Conservation (phyloP, 2,797 vertebrate genomes). For the Babyrousa celebensis region DNA sequence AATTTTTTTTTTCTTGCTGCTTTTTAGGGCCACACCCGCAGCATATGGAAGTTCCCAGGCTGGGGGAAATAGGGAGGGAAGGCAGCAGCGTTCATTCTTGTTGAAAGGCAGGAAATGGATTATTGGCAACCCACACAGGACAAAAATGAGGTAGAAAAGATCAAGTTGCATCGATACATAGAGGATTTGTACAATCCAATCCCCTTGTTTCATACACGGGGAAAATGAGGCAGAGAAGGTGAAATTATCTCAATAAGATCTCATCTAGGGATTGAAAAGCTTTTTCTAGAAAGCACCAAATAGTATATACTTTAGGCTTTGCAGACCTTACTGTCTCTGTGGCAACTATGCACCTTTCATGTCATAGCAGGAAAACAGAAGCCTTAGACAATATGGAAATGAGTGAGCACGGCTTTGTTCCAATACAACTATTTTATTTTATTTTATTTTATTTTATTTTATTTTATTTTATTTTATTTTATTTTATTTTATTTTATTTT, state of each 20-base stretch:
- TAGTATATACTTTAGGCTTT: background rate
- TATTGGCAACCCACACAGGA: too few species aligned
- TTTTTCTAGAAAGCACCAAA: background rate
- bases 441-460: too few species aligned
- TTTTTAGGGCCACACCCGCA: too few species aligned
- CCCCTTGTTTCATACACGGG: background rate
- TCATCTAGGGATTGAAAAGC: background rate
- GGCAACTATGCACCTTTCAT: background rate
- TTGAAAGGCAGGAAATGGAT: background rate
- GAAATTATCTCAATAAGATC: background rate
- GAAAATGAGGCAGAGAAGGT: background rate
- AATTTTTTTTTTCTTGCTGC: background rate
- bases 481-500: too few species aligned
- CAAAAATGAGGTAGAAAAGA: background rate
- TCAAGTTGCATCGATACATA: fast-evolving
- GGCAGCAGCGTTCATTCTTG: background rate
- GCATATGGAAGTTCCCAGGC: too few species aligned
- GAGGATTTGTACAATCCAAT: background rate
- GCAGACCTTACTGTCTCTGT: fast-evolving
- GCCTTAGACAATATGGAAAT: fast-evolving
- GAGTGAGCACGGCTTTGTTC: background rate
- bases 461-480: too few species aligned
- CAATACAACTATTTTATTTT: too few species aligned
- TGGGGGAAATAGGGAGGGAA: background rate
- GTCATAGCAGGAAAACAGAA: too few species aligned